Base-by-base conservation (phyloP, 1,140 invertebrate species). In the Drosophila mauritiana region DNA sequence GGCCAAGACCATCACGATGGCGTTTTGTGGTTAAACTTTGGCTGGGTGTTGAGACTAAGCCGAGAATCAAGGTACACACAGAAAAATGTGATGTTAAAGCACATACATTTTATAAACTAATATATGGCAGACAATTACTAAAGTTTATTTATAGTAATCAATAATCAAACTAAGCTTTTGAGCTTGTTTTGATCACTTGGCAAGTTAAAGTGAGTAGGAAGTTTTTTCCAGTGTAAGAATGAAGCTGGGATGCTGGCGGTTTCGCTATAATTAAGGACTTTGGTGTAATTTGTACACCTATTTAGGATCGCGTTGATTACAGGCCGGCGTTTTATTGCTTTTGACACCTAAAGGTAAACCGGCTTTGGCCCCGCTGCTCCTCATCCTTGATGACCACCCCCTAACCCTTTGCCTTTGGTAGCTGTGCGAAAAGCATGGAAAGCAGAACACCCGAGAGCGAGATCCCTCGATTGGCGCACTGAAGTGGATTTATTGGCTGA, bases 301-400 rank as follows among this genome's bases (percentile, higher is more conserved):
- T 92, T 92, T 92, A 92, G 91, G 91, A 92, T 86, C 84, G 91
- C 91, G 91, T 91, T 92, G 91, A 92, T 92, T 92, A 92, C 91
- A 92, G 91, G 91, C 88, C 91, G 91, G 91, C 91, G 82, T 85
- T 84, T 92, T 92, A 91, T 92, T 92, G 90, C 88, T 91, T 91
- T 92, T 92, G 91, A 92, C 91, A 92, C 91, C 91, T 92, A 92
- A 91, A 92, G 90, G 90, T 85, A 78, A 80, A 82, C 85, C 68
- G 68, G 68, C 67, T 72, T 49, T 46, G 43, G 5, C 45, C 45
- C 64, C 56, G 76, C 52, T 40, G 27, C 58, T 40, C 37, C 52
- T 12, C 48, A 34, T 48, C 39, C 36, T 43, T 25, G 27, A 36
- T 20, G 15, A 1, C 49, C 11, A 31, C 46, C 49, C 34, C 51